phyloP scores from a whole-genome alignment of 2,113 vertebrate species.

The Numida meleagris region DNA sequence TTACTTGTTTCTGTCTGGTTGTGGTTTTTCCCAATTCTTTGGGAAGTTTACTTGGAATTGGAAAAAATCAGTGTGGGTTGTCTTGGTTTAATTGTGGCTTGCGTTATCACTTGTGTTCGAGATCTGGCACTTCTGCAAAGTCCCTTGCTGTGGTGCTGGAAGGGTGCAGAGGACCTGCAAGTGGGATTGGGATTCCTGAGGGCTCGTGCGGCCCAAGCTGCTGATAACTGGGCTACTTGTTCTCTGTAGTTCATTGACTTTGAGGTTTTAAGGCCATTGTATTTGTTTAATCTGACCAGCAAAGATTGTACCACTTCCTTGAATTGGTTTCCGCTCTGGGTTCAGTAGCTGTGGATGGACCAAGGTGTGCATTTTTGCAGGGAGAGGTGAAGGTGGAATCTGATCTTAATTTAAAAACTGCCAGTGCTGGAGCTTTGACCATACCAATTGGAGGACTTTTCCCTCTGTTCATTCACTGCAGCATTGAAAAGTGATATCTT shows the following conservation, averaged over 20 bases:
- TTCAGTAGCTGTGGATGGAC: neutral
- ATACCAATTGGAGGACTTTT: neutral
- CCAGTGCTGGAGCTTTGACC: neutral
- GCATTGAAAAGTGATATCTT: neutral
- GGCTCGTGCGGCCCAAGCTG: neutral
- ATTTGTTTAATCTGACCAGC: neutral
- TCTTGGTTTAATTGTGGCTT: neutral
- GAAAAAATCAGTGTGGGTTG: rapidly evolving
- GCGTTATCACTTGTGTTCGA: neutral
- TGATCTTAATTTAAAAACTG: neutral
- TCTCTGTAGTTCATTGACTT: neutral
- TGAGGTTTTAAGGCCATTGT: neutral
- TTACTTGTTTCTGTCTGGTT: neutral
- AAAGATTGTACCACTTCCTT: neutral
- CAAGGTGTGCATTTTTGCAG: neutral
- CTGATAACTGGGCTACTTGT: neutral
- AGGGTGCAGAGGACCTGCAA: neutral
- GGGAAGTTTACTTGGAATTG: neutral
- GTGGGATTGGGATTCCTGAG: neutral
- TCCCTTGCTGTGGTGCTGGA: neutral
- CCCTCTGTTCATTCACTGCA: neutral
- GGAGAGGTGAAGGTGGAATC: neutral
- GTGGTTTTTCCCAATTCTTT: neutral
- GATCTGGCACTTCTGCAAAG: neutral
- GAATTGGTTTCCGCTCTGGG: neutral